Conservation (phyloP, 1,140 invertebrate genomes). For the Goniozus legneri region DNA sequence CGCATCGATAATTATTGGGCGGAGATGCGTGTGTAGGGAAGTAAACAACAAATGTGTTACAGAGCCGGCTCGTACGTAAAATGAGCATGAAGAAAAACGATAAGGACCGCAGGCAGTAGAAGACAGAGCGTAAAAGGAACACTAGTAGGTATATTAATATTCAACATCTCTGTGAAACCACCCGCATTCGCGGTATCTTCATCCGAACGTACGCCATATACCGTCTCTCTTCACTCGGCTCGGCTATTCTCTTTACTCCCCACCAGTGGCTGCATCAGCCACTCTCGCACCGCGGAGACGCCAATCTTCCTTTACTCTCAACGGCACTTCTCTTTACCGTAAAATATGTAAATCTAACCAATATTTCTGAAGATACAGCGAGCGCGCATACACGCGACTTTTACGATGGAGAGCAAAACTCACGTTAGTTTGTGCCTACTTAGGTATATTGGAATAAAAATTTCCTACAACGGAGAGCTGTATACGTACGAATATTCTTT, state of each 20-base stretch:
- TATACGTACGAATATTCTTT: no score
- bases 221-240: not conserved
- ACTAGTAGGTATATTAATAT: slow-evolving; percentile 54
- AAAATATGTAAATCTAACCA: slow-evolving; percentile 54
- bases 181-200: slow-evolving; percentile 45
- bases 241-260: slow-evolving; percentile 1
- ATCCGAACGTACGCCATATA: slow-evolving; percentile 21
- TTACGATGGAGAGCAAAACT: slow-evolving; percentile 39
- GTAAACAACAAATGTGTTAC: no score
- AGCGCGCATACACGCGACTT: slow-evolving; percentile 23
- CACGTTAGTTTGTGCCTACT: no score
- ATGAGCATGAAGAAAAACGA: no score
- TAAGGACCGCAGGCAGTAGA: slow-evolving; percentile 1
- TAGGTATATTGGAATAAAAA: no score
- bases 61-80: no score
- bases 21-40: not conserved
- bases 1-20: not conserved
- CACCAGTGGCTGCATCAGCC: not conserved
- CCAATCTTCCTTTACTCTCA: slow-evolving; percentile 33
- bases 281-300: slow-evolving; percentile 21
- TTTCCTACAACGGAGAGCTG: no score
- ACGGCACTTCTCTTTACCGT: slow-evolving; percentile 40
- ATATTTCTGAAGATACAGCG: slow-evolving; percentile 51
- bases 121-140: slow-evolving; percentile 37
- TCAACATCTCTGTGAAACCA: slow-evolving; percentile 50